phyloP scores from a whole-genome alignment of 2,113 vertebrate species.

The Sitta europaea region DNA sequence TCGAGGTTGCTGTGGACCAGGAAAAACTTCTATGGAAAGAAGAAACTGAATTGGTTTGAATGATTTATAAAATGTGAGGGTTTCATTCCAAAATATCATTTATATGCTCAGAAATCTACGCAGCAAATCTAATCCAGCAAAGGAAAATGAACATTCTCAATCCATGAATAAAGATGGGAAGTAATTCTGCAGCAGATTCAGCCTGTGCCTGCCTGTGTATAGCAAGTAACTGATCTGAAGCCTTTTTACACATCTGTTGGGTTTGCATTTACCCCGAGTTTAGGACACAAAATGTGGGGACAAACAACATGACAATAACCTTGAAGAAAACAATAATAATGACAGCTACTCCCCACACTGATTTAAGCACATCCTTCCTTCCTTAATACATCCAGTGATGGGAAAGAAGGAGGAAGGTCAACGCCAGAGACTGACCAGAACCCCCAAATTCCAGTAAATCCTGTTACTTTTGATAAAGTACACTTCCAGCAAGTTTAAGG shows the following conservation, averaged over 20 bases:
- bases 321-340: background rate
- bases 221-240: background rate
- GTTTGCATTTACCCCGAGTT: background rate
- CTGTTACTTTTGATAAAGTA: background rate
- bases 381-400: background rate
- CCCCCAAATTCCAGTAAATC: background rate
- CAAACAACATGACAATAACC: background rate
- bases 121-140: background rate
- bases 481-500: background rate
- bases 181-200: background rate
- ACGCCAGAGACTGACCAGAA: background rate
- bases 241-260: background rate
- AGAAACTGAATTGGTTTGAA: background rate
- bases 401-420: background rate
- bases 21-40: background rate
- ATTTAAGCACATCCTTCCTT: background rate
- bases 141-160: slow-evolving; percentile 13
- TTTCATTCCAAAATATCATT: slow-evolving; percentile 32
- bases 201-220: background rate
- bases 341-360: background rate
- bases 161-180: slow-evolving; percentile 6
- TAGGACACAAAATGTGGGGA: background rate
- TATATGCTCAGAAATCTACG: background rate
- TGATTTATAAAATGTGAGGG: slow-evolving; percentile 4
- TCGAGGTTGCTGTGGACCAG: background rate